Evolutionary conservation across 2,888 invertebrate genomes (phyloP).

Genomic region (Cosmia trapezina): DNA sequence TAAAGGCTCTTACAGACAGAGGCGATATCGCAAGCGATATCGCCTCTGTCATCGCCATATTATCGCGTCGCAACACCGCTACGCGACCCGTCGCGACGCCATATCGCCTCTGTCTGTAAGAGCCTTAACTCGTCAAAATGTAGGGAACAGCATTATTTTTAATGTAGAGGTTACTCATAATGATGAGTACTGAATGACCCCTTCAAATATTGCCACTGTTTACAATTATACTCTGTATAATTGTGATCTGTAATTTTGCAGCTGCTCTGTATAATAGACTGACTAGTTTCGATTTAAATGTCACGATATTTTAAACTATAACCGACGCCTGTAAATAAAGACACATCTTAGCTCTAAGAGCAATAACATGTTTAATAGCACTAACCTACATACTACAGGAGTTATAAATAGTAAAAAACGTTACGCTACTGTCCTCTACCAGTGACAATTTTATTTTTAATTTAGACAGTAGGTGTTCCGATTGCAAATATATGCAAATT

Average conservation of each 20-base stretch:
- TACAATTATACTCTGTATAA: not conserved
- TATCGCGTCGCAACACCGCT: no score
- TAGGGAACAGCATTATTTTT: no score
- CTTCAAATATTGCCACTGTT: no score
- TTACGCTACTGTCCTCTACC: slow-evolving; percentile 49
- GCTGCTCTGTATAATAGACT: not conserved
- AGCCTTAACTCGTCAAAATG: no score
- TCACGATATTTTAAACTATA: slow-evolving; percentile 34
- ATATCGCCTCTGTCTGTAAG: no score
- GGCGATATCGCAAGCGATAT: no score
- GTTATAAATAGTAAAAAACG: slow-evolving; percentile 54
- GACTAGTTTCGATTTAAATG: slow-evolving; percentile 18
- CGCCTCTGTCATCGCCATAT: no score
- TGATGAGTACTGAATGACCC: no score
- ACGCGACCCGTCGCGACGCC: no score
- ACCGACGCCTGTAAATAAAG: slow-evolving; percentile 15
- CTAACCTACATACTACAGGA: slow-evolving; percentile 45
- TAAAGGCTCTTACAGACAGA: no score
- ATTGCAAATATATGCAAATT: slow-evolving; percentile 85
- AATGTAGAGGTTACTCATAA: no score
- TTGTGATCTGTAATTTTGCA: not conserved
- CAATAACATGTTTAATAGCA: slow-evolving; percentile 44
- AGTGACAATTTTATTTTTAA: slow-evolving; percentile 74
- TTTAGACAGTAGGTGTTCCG: slow-evolving; percentile 68
- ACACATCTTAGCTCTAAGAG: slow-evolving; percentile 30